These are phyloP conservation scores for Conus canariensis DNA, from an alignment of 2,888 invertebrate genomes.

Conservation along the genomic window DNA sequence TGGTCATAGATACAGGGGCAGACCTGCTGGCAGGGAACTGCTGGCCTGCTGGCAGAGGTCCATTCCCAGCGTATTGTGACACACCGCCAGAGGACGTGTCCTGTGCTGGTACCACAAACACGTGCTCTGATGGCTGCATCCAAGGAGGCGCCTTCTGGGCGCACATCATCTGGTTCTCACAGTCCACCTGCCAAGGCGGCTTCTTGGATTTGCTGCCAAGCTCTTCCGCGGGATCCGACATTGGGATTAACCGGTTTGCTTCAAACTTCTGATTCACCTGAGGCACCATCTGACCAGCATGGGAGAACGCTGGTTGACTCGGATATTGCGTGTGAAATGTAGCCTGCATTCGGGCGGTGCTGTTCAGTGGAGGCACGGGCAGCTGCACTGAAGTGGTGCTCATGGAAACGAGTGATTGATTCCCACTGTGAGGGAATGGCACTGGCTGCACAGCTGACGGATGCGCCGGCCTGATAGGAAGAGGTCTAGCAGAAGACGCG, in stretches of 20 bases:
- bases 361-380: background rate
- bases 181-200: conserved; percentile 10
- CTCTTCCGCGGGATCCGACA: background rate
- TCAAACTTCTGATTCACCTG: background rate
- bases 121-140: background rate
- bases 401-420: background rate
- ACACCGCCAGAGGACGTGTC: background rate
- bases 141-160: conserved; percentile 12
- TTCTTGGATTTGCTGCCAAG: background rate
- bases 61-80: background rate
- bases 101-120: background rate
- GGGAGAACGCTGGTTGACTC: background rate
- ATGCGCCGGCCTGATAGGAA: background rate
- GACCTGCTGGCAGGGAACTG: background rate
- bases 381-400: too few species aligned
- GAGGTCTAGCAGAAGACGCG: background rate
- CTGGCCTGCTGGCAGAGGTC: background rate
- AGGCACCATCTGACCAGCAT: background rate
- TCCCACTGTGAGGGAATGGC: background rate
- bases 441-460: background rate
- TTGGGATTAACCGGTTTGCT: background rate
- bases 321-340: background rate
- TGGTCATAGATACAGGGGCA: background rate
- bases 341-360: background rate
- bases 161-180: background rate